Base-by-base conservation (phyloP, 2,797 vertebrate genomes). In the Aldrovandia affinis region DNA sequence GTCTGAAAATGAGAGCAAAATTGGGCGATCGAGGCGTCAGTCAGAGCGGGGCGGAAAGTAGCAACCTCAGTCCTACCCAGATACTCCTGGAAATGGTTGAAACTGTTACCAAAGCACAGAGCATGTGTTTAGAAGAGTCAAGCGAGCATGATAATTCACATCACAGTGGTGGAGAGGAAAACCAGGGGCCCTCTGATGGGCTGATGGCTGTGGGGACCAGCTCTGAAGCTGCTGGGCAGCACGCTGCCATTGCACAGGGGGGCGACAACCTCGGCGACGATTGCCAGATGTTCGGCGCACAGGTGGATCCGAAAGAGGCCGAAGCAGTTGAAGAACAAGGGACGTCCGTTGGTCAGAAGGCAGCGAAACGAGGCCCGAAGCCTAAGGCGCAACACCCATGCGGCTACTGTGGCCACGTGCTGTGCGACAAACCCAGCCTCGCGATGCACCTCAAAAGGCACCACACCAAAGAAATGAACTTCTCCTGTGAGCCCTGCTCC, bases 381-480 rank as follows among this genome's bases (percentile, higher is more conserved):
- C 85, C 87, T 39, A 95, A 96, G 85, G 81, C 90, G 28, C 89
- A 90, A 79, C 90, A 95, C 89, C 89, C 93, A 54, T 96, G 95
- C 83, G 83, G 87, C 85, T 94, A 94, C 61, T 96, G 96, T 92
- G 96, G 93, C 54, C 93, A 93, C 59, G 90, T 91, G 88, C 95
- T 96, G 82, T 89, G 92, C 52, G 93, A 95, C 85, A 92, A 86
- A 86, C 88, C 90, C 68, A 95, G 91, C 83, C 89, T 96, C 80
- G 95, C 96, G 86, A 89, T 88, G 28, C 96, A 96, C 15, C 20
- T 92, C 86, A 91, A 93, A 89, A 93, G 91, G 85, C 90, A 92
- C 87, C 96, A 96, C 80, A 86, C 89, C 78, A 93, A 95, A 90
- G 94, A 94, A 87, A 89, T 89, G 79, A 92, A 89, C 14, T 94